Base-by-base conservation (phyloP, 1,140 invertebrate genomes). In the Paralvinella palmiformis region DNA sequence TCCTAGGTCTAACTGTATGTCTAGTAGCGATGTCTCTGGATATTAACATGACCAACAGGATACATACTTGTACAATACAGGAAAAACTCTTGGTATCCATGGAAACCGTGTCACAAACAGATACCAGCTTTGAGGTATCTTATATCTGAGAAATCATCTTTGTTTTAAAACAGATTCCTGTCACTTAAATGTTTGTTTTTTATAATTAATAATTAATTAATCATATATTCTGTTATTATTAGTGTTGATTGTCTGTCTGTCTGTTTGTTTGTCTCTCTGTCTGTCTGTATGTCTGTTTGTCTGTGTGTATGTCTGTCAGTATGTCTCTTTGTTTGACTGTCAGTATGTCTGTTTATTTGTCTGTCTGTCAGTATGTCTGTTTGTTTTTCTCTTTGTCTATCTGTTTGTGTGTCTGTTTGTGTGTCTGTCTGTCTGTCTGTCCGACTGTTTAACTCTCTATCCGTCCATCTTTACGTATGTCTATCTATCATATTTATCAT, bases 11-110 rank as follows among this genome's bases (percentile, higher is more conserved):
- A 20, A 32, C 35, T 15, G 33, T 45, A 33, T 37, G 35, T 27
- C 41, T 60, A 5, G 36, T 32, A 24, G 33, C 58, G 36, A 60
- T 60, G 58, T 60, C 33, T 45, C 41, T 17, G 13, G 58, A 60
- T 27, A 37, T 32, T 22, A 41, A 20, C 20, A 22, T 33, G 24
- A 37, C 20, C 33, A 60, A 22, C 33, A 60, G 24, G 33, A 37
- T 31, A 32, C 58, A 60, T 27, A 37, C 44, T 22, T 22, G 20
- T 10, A 45, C 20, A 24, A 45, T 60, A 37, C 41, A 41, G 24
- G 58, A 60, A 22, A 20, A 60, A 20, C 41, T 60, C 13, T 5
- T 41, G 10, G 33, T 57, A 33, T 20, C 55, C 7, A 27, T 57
- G 5, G 55, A 36, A 27, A 31, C 33, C 10, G 33, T 32, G 13